Evolutionary conservation across 2,113 vertebrate species (phyloP).

Genomic region (Saiga tatarica): DNA sequence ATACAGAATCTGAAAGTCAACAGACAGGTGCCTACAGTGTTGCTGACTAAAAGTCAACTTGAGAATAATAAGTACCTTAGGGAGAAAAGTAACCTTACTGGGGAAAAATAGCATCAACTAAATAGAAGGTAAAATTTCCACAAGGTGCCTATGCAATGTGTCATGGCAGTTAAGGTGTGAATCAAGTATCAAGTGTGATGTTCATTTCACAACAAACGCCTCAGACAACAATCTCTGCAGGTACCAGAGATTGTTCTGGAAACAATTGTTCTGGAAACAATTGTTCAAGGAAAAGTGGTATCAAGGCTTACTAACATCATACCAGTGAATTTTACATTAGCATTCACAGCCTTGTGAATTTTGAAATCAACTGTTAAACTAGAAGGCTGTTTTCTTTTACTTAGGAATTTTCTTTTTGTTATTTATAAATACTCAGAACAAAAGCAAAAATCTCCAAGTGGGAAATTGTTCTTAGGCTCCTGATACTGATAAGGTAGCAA

Average conservation of each 20-base stretch:
- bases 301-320: not conserved
- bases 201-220: not conserved
- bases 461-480: not conserved
- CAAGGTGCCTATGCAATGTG: not conserved
- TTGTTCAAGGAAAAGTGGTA: not conserved
- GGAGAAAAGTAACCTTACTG: not conserved
- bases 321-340: not conserved
- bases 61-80: not conserved
- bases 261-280: no score
- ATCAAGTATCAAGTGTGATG: not conserved
- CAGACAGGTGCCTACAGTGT: not conserved
- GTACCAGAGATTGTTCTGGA: no score
- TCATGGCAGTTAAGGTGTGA: not conserved
- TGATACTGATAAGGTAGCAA: not conserved
- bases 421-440: not conserved
- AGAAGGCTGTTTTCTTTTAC: not conserved
- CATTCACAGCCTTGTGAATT: not conserved
- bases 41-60: not conserved
- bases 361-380: not conserved
- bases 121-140: not conserved
- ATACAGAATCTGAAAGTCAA: not conserved
- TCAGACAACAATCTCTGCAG: not conserved
- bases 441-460: not conserved
- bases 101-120: not conserved
- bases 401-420: not conserved